Evolutionary conservation across 2,888 invertebrate species (phyloP).

Genomic region (Cataglyphis livida): DNA sequence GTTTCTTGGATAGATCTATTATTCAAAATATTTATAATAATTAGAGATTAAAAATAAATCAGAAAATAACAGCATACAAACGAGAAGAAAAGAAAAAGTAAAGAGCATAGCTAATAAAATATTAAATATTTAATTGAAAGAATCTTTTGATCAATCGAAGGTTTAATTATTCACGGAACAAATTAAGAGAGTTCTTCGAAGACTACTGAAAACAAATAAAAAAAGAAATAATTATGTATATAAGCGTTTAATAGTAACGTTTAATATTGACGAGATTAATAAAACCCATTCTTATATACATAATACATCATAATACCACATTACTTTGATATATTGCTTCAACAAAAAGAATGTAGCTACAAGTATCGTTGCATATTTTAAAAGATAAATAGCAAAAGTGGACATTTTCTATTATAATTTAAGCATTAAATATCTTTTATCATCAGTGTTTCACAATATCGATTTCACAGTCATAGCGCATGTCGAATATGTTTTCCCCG

Average conservation of each 20-base stretch:
- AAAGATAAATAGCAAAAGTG: slow-evolving; percentile 35
- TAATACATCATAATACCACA: background rate
- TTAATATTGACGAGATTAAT: slow-evolving; percentile 49
- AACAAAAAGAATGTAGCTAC: background rate
- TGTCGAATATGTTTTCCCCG: background rate
- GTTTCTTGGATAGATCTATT: background rate
- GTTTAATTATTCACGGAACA: slow-evolving; percentile 25
- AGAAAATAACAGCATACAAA: background rate
- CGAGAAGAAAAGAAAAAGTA: background rate
- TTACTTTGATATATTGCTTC: slow-evolving; percentile 29
- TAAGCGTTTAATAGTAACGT: background rate
- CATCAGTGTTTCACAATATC: slow-evolving; percentile 15
- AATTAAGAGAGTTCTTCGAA: slow-evolving; percentile 5
- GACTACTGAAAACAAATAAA: background rate
- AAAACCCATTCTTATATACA: slow-evolving; percentile 15
- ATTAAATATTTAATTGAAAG: slow-evolving; percentile 52
- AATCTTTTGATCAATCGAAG: slow-evolving; percentile 22
- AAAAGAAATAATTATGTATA: background rate
- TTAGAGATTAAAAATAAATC: slow-evolving; percentile 22
- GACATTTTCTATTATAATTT: slow-evolving; percentile 34
- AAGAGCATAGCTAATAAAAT: slow-evolving; percentile 23
- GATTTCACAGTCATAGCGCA: slow-evolving; percentile 32
- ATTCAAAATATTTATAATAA: background rate
- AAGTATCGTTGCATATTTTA: background rate
- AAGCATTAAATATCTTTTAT: slow-evolving; percentile 26